Conservation (phyloP, 2,797 vertebrate genomes). For the Thunnus albacares region DNA sequence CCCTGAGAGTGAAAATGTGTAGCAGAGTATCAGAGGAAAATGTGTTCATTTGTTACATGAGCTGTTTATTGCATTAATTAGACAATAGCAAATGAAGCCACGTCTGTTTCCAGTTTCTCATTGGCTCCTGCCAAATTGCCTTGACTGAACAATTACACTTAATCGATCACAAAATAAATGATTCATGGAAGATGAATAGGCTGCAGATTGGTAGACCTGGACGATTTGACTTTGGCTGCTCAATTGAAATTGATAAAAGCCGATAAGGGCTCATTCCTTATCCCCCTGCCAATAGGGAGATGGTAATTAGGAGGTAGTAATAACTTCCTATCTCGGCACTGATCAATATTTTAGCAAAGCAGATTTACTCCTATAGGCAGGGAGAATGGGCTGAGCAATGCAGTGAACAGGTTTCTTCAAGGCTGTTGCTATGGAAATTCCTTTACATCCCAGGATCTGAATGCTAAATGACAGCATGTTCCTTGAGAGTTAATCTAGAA, state of each 20-base stretch:
- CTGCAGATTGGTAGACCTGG: slow-evolving; percentile 92
- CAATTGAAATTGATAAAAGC: slow-evolving; percentile 96
- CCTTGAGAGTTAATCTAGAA: slow-evolving; percentile 74
- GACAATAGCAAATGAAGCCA: slow-evolving; percentile 96
- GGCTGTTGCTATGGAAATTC: slow-evolving; percentile 90
- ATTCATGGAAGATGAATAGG: slow-evolving; percentile 99
- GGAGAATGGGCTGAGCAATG: slow-evolving; percentile 74
- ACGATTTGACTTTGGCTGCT: slow-evolving; percentile 91
- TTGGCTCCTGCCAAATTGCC: slow-evolving; percentile 96
- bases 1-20: slow-evolving; percentile 79
- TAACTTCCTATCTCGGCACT: slow-evolving; percentile 92
- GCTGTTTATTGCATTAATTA: slow-evolving; percentile 98
- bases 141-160: slow-evolving; percentile 96
- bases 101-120: slow-evolving; percentile 93
- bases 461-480: slow-evolving; percentile 67
- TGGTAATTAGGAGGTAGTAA: slow-evolving; percentile 95
- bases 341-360: slow-evolving; percentile 95
- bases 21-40: slow-evolving; percentile 86
- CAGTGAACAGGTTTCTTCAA: slow-evolving; percentile 80
- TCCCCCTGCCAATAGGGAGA: slow-evolving; percentile 90
- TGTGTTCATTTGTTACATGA: slow-evolving; percentile 93
- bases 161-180: slow-evolving; percentile 99
- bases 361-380: slow-evolving; percentile 88
- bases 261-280: slow-evolving; percentile 92
- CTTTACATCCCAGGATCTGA: slow-evolving; percentile 82